Conservation (phyloP, 2,888 invertebrate genomes). For the Teinopalpus imperialis region DNA sequence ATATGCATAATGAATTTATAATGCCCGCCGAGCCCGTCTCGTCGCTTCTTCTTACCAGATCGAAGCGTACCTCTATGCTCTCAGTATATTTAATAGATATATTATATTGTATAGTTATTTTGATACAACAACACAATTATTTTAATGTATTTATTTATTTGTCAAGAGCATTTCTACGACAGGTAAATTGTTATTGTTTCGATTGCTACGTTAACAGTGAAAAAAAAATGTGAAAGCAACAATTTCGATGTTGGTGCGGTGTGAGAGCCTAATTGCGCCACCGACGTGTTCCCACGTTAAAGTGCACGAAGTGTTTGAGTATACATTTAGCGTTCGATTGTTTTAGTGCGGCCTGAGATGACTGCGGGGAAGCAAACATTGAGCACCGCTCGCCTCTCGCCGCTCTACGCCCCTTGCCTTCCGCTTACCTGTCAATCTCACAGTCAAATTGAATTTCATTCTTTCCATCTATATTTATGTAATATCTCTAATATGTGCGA, state of each 20-base stretch:
- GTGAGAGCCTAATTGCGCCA: slow-evolving; percentile 67
- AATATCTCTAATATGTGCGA: not conserved
- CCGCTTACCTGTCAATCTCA: slow-evolving; percentile 20
- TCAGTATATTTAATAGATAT: slow-evolving; percentile 7
- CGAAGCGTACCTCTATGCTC: slow-evolving; percentile 37
- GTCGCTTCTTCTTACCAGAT: slow-evolving; percentile 42
- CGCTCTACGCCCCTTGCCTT: slow-evolving; percentile 23
- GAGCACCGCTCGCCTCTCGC: slow-evolving; percentile 52
- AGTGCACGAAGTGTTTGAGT: slow-evolving; percentile 74
- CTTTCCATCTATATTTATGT: not conserved
- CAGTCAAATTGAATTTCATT: slow-evolving; percentile 4
- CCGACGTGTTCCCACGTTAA: slow-evolving; percentile 77
- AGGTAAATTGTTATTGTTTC: slow-evolving; percentile 16
- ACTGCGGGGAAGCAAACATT: slow-evolving; percentile 70
- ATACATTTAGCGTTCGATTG: slow-evolving; percentile 80
- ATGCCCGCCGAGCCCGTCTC: slow-evolving; percentile 62
- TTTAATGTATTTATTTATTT: too few species aligned
- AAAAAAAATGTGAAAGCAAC: slow-evolving; percentile 40
- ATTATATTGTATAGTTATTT: too few species aligned
- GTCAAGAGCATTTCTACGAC: too few species aligned
- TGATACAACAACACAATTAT: too few species aligned
- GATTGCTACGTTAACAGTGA: slow-evolving; percentile 21
- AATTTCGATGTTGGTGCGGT: slow-evolving; percentile 34
- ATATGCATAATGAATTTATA: slow-evolving; percentile 82
- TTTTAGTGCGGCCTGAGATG: slow-evolving; percentile 77